Evolutionary conservation across 2,888 invertebrate species (phyloP), one percentile per base, ranked within the genome.

Genomic region (Carabus problematicus): DNA sequence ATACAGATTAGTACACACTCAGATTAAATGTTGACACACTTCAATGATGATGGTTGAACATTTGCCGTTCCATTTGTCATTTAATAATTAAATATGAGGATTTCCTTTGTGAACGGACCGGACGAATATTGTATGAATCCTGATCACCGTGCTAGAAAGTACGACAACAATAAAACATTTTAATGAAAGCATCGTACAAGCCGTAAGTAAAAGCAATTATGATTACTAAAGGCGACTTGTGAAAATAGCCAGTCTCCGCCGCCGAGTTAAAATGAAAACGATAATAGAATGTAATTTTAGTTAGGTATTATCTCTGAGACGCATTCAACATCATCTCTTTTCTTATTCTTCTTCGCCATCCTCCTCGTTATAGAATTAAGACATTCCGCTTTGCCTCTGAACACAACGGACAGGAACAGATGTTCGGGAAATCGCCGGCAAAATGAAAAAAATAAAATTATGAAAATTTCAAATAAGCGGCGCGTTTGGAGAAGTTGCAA

Each of bases 141-240:
- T 29, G 29, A 29, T 29, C 29, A 6, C 29, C 29, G 6, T 29
- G 29, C 29, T 29, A 6, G 52, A 52, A 63, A 63, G 52, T 52
- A 19, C 40, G 54, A 63, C 63, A 63, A 63, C 63, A 63, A 63
- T 63, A 54, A 54, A 63, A 63, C 63, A 54, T 63, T 63, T 19
- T 63, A 63, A 63, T 63, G 62, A 62, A 49, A 18, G 47, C 62
- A 16, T 54, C 12, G 11, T 8, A 41, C 63, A n/a, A 63, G 63
- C 54, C 54, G 47, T 63, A 63, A 63, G 63, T 63, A 63, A 63
- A 63, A 63, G 63, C 63, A 63, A 63, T 63, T 63, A 63, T 63
- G 63, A 63, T 63, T 63, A 63, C 41, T 29, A 29, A 29, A 63
- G 63, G 63, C 49, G 49, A 54, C 52, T 63, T 63, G 29, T 29